Evolutionary conservation across 1,140 invertebrate genomes (phyloP).

Genomic region (Drosophila simulans): DNA sequence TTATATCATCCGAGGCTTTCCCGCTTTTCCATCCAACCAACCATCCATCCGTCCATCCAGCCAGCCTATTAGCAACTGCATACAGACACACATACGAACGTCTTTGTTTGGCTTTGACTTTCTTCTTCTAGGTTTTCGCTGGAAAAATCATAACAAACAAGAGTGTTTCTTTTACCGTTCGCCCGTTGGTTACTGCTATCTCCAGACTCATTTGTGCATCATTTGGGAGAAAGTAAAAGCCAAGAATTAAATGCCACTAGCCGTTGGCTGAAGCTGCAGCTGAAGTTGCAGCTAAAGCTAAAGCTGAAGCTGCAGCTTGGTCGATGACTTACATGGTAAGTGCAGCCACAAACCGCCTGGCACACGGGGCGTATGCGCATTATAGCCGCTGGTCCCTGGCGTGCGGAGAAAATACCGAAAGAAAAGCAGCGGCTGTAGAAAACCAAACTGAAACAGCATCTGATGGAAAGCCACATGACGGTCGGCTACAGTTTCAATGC

Average conservation of each 20-base stretch:
- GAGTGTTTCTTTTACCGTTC: conserved; percentile 53
- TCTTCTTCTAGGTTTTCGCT: conserved; percentile 73
- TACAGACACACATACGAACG: background rate
- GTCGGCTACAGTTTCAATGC: conserved; percentile 45
- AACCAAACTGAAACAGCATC: conserved; percentile 51
- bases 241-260: conserved; percentile 72
- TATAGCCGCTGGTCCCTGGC: conserved; percentile 44
- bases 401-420: conserved; percentile 64
- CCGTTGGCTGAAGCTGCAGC: conserved; percentile 17
- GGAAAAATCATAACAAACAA: conserved; percentile 69
- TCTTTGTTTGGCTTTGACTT: conserved; percentile 46
- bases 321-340: conserved; percentile 74
- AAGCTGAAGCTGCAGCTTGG: conserved; percentile 39
- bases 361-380: conserved; percentile 75
- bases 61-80: conserved; percentile 74
- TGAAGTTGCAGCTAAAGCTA: conserved; percentile 16
- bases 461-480: conserved; percentile 55
- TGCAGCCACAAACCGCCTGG: conserved; percentile 17
- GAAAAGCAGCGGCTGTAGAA: conserved; percentile 56
- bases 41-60: conserved; percentile 18
- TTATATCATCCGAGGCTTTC: conserved; percentile 52
- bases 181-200: conserved; percentile 19
- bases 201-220: conserved; percentile 76
- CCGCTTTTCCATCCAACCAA: conserved; percentile 29
- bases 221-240: conserved; percentile 83